A percentile compares a stretch with the other conserved stretches of the same genome.
Conservation (phyloP, 1,140 invertebrate genomes). For the Drosophila triauraria region DNA sequence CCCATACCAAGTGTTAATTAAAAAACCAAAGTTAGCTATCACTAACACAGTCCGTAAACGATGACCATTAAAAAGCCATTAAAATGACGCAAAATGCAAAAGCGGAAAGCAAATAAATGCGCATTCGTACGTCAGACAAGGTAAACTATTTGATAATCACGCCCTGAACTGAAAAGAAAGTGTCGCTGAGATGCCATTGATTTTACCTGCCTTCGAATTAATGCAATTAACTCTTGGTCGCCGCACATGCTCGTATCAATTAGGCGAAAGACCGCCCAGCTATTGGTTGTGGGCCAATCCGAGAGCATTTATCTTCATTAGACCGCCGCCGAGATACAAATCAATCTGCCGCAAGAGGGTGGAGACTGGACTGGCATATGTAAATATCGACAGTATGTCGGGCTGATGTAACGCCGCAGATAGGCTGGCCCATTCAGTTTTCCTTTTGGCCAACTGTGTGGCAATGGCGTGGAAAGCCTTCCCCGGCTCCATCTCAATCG, state of each 20-base stretch:
- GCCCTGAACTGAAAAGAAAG: slow-evolving; percentile 40
- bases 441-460: slow-evolving; percentile 68
- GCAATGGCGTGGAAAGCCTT: slow-evolving; percentile 68
- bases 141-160: slow-evolving; percentile 24
- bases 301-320: slow-evolving; percentile 75
- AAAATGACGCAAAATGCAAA: slow-evolving; percentile 30
- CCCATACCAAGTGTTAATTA: slow-evolving; percentile 6
- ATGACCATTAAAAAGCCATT: slow-evolving; percentile 36
- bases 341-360: slow-evolving; percentile 55
- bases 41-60: background rate
- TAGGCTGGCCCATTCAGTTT: slow-evolving; percentile 61
- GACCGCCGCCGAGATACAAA: slow-evolving; percentile 62
- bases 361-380: slow-evolving; percentile 27
- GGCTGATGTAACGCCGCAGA: slow-evolving; percentile 69
- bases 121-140: background rate
- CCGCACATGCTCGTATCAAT: slow-evolving; percentile 53
- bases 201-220: slow-evolving; percentile 52
- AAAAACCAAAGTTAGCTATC: slow-evolving; percentile 22
- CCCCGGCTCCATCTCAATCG: slow-evolving; percentile 16
- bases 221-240: slow-evolving; percentile 32
- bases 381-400: slow-evolving; percentile 52
- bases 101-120: slow-evolving; percentile 26
- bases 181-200: slow-evolving; percentile 29
- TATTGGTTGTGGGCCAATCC: slow-evolving; percentile 41
- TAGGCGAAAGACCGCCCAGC: slow-evolving; percentile 64